Base-by-base conservation (phyloP, 2,888 invertebrate genomes). In the Stomorhina lunata region DNA sequence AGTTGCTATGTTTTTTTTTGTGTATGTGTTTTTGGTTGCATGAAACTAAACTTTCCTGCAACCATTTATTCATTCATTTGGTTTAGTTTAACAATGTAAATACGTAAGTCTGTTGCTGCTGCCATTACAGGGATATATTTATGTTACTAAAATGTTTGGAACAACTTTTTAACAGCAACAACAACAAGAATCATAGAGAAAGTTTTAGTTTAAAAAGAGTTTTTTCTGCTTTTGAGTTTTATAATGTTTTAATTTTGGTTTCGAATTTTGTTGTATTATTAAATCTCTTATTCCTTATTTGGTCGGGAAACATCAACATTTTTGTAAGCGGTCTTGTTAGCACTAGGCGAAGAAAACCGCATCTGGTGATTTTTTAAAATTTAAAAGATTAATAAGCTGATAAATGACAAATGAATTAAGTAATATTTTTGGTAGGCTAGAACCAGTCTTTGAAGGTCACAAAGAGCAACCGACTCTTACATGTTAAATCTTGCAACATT, bases 21-120 rank as follows among this genome's bases (percentile, higher is more conserved):
- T 63, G 20, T 25, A 2, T 63, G 27, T 69, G 69, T 55, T 57
- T 69, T 65, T 50, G 32, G 43, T 50, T 45, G 75, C 32, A 59
- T 48, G 25, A 32, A 61, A 61, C 32, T n/a, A 53, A 43, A 61
- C 15, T 59, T 59, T 40, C 20, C 5, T 48, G 17, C 25, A 77
- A 57, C 34, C 12, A 37, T 72, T 71, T 15, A 59, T 34, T 25
- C 37, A 37, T 6, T n/a, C n/a, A n/a, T n/a, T n/a, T n/a, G n/a
- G n/a, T n/a, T 12, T 25, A 3, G 7, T 34, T 17, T 12, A 37
- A 20, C 7, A 50, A n/a, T n/a, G 32, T 68, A n/a, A 3, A n/a
- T n/a, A n/a, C n/a, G n/a, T n/a, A n/a, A n/a, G 7, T 45, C 25
- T 63, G 37, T n/a, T 73, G 50, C 15, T 63, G 12, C 7, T 48